Evolutionary conservation across 2,888 invertebrate species (phyloP), one percentile per base, ranked within the genome.

Genomic region (Apomyelois bistriatella): DNA sequence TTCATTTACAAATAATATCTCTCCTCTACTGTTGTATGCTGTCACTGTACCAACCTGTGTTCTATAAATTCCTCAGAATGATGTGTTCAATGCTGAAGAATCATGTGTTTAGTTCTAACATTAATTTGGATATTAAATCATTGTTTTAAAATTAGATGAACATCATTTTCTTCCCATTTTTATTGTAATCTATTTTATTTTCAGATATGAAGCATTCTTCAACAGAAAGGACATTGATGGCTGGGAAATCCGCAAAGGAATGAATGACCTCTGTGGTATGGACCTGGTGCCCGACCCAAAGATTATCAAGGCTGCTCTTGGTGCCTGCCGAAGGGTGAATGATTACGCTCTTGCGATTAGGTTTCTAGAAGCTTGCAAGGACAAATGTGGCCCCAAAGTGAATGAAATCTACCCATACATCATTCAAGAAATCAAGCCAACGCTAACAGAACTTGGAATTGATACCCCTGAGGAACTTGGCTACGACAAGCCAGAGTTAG

Each of bases 401-500:
- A 92, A 93, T 13, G 94, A 95, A 80, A 95, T 97, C 65, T 98
- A 96, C 74, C 97, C 97, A 0, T 98, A 96, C 81, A 91, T 98
- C 60, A 83, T 98, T 56, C 95, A 97, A 83, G 96, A 99, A 92
- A 95, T 99, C 66, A 93, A 93, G 72, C 99, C 99, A 32, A 97
- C 98, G 1, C 92, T 99, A 55, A 93, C 94, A 40, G 98, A 99
- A 88, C 91, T 99, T 55, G 99, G 99, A 46, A 94, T 99, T 65
- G 94, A 94, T 53, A 98, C 99, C 30, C 96, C 96, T 0, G 99
- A 99, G 82, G 97, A 99, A 78, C 92, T 99, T 71, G 99, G 99
- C 58, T 99, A 97, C 74, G 98, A 99, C 86, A 96, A 98, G 87
- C 99, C 99, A 54, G 99, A 99, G 89, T 90, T 99, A 81, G 97